Percentiles rank a stretch among this genome's conserved stretches.
These are phyloP conservation scores for Cyphomyrus plagiostoma DNA, from an alignment of 2,113 vertebrate genomes.

Conservation along the genomic window DNA sequence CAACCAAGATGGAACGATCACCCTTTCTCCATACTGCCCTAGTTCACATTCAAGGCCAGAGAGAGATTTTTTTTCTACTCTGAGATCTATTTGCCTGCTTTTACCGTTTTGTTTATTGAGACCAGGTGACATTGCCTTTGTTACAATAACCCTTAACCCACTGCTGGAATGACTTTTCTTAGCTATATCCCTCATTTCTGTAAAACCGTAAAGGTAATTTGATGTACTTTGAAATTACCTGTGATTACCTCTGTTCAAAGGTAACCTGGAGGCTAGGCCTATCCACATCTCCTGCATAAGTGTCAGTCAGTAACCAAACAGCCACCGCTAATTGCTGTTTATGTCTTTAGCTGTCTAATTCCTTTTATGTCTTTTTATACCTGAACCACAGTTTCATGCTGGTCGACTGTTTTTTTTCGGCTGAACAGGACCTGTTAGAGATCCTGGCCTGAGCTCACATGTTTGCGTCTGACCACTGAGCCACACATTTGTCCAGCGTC, in stretches of 20 bases:
- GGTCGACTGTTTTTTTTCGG: background rate
- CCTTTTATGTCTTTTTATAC: background rate
- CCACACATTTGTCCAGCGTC: background rate
- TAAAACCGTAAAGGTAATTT: background rate
- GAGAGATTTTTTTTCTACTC: conserved; percentile 19
- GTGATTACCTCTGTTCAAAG: conserved; percentile 72
- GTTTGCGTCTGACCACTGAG: background rate
- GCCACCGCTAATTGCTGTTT: background rate
- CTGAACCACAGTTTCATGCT: background rate
- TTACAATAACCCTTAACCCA: background rate
- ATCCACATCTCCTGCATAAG: conserved; percentile 40
- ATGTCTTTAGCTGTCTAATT: background rate
- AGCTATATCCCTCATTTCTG: background rate
- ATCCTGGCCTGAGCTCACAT: background rate
- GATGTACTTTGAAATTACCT: conserved; percentile 62
- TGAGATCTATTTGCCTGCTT: conserved; percentile 44
- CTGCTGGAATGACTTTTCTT: background rate
- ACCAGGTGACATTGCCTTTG: background rate
- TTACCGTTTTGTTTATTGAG: conserved; percentile 28
- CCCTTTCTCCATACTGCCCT: conserved; percentile 64
- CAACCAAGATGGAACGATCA: conserved; percentile 32
- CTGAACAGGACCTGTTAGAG: background rate
- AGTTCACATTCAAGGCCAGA: conserved; percentile 63
- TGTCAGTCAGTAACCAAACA: conserved; percentile 39
- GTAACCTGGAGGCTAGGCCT: conserved; percentile 32